phyloP scores from a whole-genome alignment of 2,888 invertebrate genomes.

The Venustoraphidia nigricollis region DNA sequence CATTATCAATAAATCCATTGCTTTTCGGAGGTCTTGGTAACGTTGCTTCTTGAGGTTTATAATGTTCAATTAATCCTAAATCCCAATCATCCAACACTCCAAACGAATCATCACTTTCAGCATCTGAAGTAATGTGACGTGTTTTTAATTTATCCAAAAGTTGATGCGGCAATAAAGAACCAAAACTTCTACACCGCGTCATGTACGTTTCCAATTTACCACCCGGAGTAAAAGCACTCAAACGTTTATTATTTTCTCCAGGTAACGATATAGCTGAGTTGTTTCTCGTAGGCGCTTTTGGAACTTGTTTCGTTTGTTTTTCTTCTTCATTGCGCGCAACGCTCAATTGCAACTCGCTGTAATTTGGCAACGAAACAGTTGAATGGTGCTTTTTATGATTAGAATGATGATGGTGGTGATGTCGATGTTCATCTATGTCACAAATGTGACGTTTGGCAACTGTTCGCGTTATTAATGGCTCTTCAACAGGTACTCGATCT shows the following conservation, averaged over 20 bases:
- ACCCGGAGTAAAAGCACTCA: constrained; percentile 19
- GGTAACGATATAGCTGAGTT: constrained; percentile 20
- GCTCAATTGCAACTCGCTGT: constrained; percentile 29
- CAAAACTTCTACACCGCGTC: constrained; percentile 29
- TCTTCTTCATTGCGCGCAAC: constrained; percentile 19
- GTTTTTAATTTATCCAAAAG: constrained; percentile 25
- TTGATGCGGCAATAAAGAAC: constrained; percentile 29
- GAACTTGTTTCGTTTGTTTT: constrained; percentile 7
- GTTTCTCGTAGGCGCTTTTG: constrained; percentile 15
- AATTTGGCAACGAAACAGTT: constrained; percentile 35
- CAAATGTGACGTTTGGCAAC: constrained; percentile 26
- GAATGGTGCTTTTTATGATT: constrained; percentile 31
- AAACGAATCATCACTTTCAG: constrained; percentile 31
- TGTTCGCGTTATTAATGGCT: constrained; percentile 24
- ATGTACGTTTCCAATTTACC: constrained; percentile 30
- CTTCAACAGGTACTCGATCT: constrained; percentile 17
- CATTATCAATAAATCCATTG: constrained; percentile 20
- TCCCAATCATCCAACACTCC: constrained; percentile 34
- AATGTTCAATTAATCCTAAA: constrained; percentile 29
- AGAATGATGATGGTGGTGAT: constrained; percentile 16
- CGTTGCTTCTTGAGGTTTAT: constrained; percentile 27
- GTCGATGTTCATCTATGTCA: constrained; percentile 21
- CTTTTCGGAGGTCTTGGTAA: constrained; percentile 20
- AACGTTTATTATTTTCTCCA: constrained; percentile 19
- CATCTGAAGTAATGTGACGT: constrained; percentile 19